phyloP scores from a whole-genome alignment of 2,797 vertebrate species.

The Lepus townsendii region DNA sequence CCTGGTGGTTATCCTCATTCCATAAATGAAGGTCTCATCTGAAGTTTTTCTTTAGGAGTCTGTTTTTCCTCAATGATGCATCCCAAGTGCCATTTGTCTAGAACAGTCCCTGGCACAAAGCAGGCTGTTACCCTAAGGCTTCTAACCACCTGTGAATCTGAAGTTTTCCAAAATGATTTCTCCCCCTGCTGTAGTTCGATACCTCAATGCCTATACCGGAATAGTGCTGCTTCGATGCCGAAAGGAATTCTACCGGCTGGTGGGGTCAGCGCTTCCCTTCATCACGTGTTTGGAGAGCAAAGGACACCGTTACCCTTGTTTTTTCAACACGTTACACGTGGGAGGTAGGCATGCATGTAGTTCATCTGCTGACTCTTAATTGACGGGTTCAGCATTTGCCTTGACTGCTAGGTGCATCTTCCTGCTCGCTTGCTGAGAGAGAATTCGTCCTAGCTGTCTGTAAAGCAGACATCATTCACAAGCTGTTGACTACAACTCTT shows the following conservation, averaged over 20 bases:
- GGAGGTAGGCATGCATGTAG: constrained; percentile 90
- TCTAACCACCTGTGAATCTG: not conserved
- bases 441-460: not conserved
- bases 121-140: not conserved
- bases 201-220: constrained; percentile 95
- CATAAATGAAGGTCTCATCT: not conserved
- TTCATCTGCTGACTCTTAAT: not conserved
- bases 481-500: constrained; percentile 2
- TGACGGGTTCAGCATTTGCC: not conserved
- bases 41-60: not conserved
- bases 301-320: constrained; percentile 91
- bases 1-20: not conserved
- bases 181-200: constrained; percentile 91
- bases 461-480: not conserved
- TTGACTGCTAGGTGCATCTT: not conserved
- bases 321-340: constrained; percentile 94
- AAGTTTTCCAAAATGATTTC: not conserved
- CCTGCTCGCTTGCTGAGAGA: not conserved
- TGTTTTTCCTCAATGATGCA: not conserved
- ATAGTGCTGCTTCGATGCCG: constrained; percentile 94
- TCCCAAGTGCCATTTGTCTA: not conserved
- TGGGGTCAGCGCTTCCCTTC: constrained; percentile 96
- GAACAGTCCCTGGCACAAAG: not conserved
- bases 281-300: constrained; percentile 91
- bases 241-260: constrained; percentile 92